Conservation (phyloP, 2,797 vertebrate genomes). For the Triplophysa bombifrons region DNA sequence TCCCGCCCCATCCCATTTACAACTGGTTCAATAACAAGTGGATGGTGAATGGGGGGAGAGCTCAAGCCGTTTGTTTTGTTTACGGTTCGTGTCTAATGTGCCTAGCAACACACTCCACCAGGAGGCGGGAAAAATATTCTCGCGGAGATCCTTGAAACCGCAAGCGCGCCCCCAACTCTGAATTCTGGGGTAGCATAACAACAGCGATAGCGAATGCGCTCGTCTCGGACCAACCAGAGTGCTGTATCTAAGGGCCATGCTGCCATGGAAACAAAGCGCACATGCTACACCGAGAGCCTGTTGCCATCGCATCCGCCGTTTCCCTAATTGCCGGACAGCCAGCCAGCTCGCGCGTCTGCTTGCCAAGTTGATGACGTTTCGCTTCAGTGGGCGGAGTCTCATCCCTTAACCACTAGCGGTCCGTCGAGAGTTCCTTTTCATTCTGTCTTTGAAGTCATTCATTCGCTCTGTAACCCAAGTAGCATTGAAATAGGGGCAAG, state of each 20-base stretch:
- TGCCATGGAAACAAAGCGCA: slow-evolving; percentile 79
- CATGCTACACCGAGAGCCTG: slow-evolving; percentile 74
- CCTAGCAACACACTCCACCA: slow-evolving; percentile 78
- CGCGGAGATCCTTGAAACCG: slow-evolving; percentile 36
- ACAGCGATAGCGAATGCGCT: slow-evolving; percentile 73
- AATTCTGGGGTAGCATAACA: slow-evolving; percentile 76
- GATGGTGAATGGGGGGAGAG: neutral
- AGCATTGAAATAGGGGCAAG: slow-evolving; percentile 17
- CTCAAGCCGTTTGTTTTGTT: slow-evolving; percentile 66
- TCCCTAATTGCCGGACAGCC: slow-evolving; percentile 68
- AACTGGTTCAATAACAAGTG: slow-evolving; percentile 34
- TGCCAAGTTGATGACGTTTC: slow-evolving; percentile 65
- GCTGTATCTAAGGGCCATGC: slow-evolving; percentile 80
- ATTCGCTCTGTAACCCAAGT: slow-evolving; percentile 22
- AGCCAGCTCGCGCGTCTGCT: slow-evolving; percentile 61
- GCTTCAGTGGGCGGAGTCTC: slow-evolving; percentile 64
- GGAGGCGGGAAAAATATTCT: slow-evolving; percentile 55
- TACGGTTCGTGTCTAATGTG: slow-evolving; percentile 72
- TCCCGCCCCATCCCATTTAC: neutral
- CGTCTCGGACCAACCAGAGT: slow-evolving; percentile 76
- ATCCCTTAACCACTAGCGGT: slow-evolving; percentile 55
- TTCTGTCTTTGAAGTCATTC: slow-evolving; percentile 47
- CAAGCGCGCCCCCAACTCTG: slow-evolving; percentile 69
- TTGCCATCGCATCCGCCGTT: slow-evolving; percentile 77
- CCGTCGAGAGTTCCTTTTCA: slow-evolving; percentile 66